These are phyloP conservation scores for Eufriesea mexicana DNA, from an alignment of 1,140 invertebrate genomes.

Conservation along the genomic window DNA sequence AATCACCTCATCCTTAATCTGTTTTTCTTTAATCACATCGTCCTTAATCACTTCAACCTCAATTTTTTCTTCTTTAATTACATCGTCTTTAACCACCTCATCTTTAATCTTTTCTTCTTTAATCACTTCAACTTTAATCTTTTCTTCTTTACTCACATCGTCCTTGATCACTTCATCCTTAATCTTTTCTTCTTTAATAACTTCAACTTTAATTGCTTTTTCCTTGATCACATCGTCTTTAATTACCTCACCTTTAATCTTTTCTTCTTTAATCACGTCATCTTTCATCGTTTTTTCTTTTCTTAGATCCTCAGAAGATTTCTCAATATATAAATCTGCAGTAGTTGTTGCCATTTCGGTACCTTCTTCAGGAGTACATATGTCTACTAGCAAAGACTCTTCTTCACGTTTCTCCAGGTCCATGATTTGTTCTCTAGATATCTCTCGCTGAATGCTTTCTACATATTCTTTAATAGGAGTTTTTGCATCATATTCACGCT, in stretches of 20 bases:
- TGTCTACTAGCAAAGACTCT: neutral
- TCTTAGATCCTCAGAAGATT: neutral
- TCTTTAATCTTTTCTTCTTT: too few species aligned
- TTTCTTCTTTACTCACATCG: too few species aligned
- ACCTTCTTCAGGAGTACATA: neutral
- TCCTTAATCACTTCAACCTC: too few species aligned
- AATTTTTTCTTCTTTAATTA: too few species aligned
- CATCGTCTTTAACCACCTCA: too few species aligned
- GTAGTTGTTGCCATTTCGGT: rapidly evolving
- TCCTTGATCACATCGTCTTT: too few species aligned
- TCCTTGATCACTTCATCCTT: too few species aligned
- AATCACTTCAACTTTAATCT: too few species aligned
- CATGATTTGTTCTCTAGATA: neutral
- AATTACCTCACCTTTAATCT: neutral
- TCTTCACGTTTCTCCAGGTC: conserved; percentile 24
- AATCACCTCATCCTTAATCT: neutral
- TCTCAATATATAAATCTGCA: neutral
- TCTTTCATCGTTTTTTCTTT: neutral
- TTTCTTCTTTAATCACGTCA: neutral
- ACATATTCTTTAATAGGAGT: conserved; percentile 73
- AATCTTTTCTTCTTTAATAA: too few species aligned
- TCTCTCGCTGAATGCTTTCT: neutral
- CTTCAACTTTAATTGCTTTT: too few species aligned
- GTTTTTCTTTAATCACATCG: too few species aligned
- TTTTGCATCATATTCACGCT: conserved; percentile 77